Percentiles rank a stretch among this genome's conserved stretches.
phyloP scores from a whole-genome alignment of 2,797 vertebrate species.

The Simalia tracyae region DNA sequence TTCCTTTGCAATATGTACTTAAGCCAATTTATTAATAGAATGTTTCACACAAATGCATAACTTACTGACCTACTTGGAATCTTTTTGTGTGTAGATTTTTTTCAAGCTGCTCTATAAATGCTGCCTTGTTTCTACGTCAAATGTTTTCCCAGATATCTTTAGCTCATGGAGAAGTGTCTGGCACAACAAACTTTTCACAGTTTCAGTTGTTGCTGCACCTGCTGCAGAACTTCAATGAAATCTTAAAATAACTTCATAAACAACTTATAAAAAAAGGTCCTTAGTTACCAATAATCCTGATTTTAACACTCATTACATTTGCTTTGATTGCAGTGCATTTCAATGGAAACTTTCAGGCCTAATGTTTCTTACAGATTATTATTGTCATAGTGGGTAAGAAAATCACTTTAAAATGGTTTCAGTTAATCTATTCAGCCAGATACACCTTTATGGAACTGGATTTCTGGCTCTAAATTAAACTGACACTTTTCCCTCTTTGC shows the following conservation, averaged over 20 bases:
- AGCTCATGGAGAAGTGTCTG: constrained; percentile 3
- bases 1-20: not conserved
- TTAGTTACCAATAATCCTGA: not conserved
- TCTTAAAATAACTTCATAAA: constrained; percentile 6
- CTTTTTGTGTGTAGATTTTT: not conserved
- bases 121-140: constrained; percentile 4
- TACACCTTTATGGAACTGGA: not conserved
- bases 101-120: not conserved
- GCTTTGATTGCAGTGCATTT: not conserved
- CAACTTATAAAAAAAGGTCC: constrained; percentile 22
- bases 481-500: not conserved
- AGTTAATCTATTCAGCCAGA: not conserved
- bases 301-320: not conserved
- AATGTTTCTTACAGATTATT: not conserved
- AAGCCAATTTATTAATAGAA: constrained; percentile 11
- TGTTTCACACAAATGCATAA: not conserved
- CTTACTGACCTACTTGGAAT: not conserved
- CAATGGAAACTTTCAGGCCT: not conserved
- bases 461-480: not conserved
- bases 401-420: not conserved
- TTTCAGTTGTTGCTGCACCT: not conserved
- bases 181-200: constrained; percentile 9
- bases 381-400: not conserved
- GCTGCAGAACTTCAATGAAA: not conserved
- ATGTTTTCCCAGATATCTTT: not conserved